These are phyloP conservation scores for Caenorhabditis parvicauda DNA, from an alignment of 2,888 invertebrate species.

Conservation along the genomic window DNA sequence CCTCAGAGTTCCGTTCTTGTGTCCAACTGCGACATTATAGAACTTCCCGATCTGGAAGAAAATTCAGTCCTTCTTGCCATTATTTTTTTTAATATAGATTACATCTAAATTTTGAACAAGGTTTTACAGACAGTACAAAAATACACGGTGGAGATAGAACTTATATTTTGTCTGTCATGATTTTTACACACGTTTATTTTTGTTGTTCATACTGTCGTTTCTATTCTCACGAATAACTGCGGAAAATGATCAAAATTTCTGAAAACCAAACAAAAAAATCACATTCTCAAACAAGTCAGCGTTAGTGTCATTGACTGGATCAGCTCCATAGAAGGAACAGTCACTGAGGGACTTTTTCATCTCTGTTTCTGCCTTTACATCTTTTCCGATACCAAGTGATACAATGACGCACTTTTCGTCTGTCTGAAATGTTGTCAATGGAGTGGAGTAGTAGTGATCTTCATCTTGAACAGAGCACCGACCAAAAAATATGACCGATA, in stretches of 20 bases:
- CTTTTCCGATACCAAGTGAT: conserved; percentile 40
- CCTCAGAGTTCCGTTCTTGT: conserved; percentile 31
- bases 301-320: conserved; percentile 38
- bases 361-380: conserved; percentile 34
- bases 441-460: neutral
- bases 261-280: neutral
- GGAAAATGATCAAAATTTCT: no score
- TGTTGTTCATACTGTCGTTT: no score
- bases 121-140: no score
- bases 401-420: conserved; percentile 24
- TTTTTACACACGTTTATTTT: no score
- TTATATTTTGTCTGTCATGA: neutral
- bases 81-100: neutral
- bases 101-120: no score
- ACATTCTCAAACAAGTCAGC: conserved; percentile 28
- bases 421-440: neutral
- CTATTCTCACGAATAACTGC: no score
- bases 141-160: no score
- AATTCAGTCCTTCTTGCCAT: neutral
- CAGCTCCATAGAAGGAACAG: conserved; percentile 34
- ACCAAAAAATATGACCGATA: no score
- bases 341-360: conserved; percentile 28
- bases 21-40: conserved; percentile 38
- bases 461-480: no score
- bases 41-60: conserved; percentile 28